phyloP scores from a whole-genome alignment of 2,888 invertebrate genomes.

The Nephrotoma appendiculata region DNA sequence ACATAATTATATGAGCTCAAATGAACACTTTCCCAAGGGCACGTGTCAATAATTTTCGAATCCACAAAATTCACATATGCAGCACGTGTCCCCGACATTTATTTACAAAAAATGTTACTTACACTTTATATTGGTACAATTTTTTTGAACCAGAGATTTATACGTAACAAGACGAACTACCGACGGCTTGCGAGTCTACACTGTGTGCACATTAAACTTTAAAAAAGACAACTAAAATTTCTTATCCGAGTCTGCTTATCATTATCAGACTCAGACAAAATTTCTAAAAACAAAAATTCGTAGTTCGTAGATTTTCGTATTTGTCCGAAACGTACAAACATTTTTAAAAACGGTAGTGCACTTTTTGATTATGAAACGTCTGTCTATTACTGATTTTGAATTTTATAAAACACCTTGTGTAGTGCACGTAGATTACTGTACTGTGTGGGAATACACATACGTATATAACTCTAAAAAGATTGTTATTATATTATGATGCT shows the following conservation, averaged over 20 bases:
- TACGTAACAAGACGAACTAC: background rate
- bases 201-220: background rate
- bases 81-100: background rate
- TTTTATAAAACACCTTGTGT: background rate
- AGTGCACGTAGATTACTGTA: background rate
- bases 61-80: background rate
- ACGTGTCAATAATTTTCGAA: background rate
- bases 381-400: background rate
- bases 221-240: background rate
- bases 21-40: background rate
- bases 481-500: background rate
- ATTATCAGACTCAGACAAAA: background rate
- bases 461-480: background rate
- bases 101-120: background rate
- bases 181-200: background rate
- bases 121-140: background rate
- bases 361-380: background rate
- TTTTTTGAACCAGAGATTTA: background rate
- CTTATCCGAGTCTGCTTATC: background rate
- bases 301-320: background rate
- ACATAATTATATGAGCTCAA: background rate
- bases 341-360: background rate
- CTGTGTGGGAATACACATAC: background rate
- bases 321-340: background rate
- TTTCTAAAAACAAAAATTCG: background rate